Evolutionary conservation across 2,113 vertebrate species (phyloP), one percentile per base, ranked within the genome.

Genomic region (Pandion haliaetus): DNA sequence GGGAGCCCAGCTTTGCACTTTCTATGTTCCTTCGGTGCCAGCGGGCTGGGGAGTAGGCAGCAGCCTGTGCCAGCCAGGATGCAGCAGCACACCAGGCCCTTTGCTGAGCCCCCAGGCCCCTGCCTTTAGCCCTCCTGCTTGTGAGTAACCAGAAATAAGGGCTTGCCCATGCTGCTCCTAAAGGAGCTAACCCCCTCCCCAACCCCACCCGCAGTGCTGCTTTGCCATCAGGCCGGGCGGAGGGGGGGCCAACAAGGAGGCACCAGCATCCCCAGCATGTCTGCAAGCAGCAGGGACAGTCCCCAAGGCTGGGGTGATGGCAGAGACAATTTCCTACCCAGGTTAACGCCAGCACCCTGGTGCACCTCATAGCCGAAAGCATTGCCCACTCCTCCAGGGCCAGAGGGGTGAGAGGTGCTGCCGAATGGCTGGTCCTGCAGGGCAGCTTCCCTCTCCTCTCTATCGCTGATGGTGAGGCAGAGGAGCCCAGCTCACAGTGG

Each of bases 191-290:
- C 19, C 19, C 55, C 32, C 13, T 67, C 61, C 61, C 52, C 59
- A 55, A 6, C 5, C 55, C 26, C 32, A 31, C 21, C 59, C 4
- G 1, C 32, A 45, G 38, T 4, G 2, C 24, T 28, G 38, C 25
- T 80, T n/a, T 80, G 40, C 38, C 4, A 0, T 24, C 15, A n/a
- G 25, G 31, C 50, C 2, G 8, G 58, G 49, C 0, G 2, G 49
- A 63, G 7, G 5, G 2, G 16, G 45, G 57, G 26, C 38, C 11
- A 34, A 50, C 28, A 34, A 65, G 61, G 52, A 54, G 55, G 55
- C 55, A 69, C 38, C 45, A 8, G 38, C 34, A 24, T 19, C 57
- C 40, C 40, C 57, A 45, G 34, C 47, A 21, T 55, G 23, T 49
- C 54, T 8, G 2, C 29, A 32, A 59, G 65, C 28, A 40, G 44